These are phyloP conservation scores for Cantharis lateralis DNA, from an alignment of 2,888 invertebrate genomes.

Conservation along the genomic window DNA sequence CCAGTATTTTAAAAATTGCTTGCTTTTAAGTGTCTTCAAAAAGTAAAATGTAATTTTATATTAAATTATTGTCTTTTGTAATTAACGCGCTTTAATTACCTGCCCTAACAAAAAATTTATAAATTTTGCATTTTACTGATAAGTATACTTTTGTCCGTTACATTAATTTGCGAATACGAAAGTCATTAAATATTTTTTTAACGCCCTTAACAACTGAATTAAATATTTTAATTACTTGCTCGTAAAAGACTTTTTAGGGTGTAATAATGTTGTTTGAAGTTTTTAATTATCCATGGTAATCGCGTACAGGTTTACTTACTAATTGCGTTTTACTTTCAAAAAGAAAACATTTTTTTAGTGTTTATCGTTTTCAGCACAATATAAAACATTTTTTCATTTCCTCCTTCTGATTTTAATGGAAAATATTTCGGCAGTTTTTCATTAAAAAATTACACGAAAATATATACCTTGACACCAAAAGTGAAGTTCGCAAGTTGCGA, in stretches of 20 bases:
- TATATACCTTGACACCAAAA: not conserved
- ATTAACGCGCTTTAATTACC: not conserved
- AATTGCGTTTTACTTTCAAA: slow-evolving; percentile 19
- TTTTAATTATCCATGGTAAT: slow-evolving; percentile 27
- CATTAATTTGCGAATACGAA: not conserved
- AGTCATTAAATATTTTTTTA: slow-evolving; percentile 17
- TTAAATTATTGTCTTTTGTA: not conserved
- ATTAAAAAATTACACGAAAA: not conserved
- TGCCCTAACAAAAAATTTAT: not conserved
- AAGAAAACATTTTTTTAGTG: slow-evolving; percentile 10
- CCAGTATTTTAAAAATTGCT: slow-evolving; percentile 22
- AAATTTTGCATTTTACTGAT: slow-evolving; percentile 11
- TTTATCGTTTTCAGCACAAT: slow-evolving; percentile 1
- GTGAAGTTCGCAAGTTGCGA: not conserved
- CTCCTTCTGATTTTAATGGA: not conserved
- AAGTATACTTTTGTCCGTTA: not conserved
- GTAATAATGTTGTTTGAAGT: slow-evolving; percentile 26
- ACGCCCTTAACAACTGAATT: slow-evolving; percentile 17
- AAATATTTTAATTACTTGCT: slow-evolving; percentile 23
- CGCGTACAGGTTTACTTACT: slow-evolving; percentile 18
- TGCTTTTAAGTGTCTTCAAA: not conserved
- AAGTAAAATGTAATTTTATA: not conserved
- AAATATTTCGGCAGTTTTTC: not conserved
- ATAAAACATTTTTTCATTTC: not conserved
- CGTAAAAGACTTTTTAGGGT: slow-evolving; percentile 28